A percentile compares a stretch with the other conserved stretches of the same genome.
phyloP scores from a whole-genome alignment of 2,113 vertebrate species.

The Phalacrocorax brasilianus region DNA sequence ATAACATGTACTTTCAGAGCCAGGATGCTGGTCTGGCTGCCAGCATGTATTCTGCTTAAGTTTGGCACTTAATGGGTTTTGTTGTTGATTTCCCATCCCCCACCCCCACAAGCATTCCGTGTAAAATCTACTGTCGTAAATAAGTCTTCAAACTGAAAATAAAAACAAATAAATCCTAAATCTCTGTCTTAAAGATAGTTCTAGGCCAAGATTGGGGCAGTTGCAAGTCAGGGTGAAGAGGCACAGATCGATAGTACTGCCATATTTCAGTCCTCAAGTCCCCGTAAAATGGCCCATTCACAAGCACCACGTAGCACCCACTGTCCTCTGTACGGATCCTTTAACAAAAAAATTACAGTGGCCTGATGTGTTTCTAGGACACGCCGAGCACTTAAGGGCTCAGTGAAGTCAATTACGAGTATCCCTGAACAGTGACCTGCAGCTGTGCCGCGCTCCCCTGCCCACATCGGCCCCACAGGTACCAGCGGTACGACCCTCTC shows the following conservation, averaged over 20 bases:
- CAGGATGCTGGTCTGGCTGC: neutral
- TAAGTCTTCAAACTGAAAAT: neutral
- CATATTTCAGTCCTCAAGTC: accelerated
- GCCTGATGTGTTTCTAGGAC: accelerated
- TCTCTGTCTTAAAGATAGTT: neutral
- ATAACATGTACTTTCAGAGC: neutral
- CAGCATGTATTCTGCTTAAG: accelerated
- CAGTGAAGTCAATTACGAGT: neutral
- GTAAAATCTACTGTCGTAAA: neutral
- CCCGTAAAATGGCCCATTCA: neutral
- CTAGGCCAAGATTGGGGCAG: neutral
- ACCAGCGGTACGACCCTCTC: neutral
- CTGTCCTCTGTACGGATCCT: neutral
- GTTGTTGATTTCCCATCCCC: accelerated
- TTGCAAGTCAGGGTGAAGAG: neutral
- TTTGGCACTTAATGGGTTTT: neutral
- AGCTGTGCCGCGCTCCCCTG: neutral
- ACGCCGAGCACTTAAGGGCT: neutral
- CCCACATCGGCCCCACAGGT: accelerated
- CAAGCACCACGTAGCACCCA: accelerated
- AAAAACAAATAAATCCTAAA: neutral
- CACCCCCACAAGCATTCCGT: neutral
- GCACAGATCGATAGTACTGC: neutral
- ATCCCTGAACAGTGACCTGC: neutral
- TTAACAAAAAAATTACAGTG: too few species aligned